Conservation (phyloP, 1,140 invertebrate genomes). For the Sminthurides bifidus region DNA sequence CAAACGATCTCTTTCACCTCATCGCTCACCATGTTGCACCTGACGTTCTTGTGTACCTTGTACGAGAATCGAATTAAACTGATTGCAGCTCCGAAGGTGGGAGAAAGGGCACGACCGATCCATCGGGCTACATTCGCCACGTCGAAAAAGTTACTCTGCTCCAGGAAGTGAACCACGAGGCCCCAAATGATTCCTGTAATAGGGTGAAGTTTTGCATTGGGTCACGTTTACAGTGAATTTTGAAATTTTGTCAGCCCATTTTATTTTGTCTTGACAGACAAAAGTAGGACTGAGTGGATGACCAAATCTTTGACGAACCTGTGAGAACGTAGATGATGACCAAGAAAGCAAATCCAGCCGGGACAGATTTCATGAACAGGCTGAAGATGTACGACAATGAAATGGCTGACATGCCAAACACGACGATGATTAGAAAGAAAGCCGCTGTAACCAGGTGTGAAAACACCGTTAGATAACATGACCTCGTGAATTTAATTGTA, state of each 20-base stretch:
- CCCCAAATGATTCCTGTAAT: slow-evolving; percentile 14
- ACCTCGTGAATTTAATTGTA: too few species aligned
- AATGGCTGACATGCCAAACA: slow-evolving; percentile 24
- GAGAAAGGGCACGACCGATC: slow-evolving; percentile 23
- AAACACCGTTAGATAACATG: too few species aligned
- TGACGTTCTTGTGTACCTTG: slow-evolving; percentile 11
- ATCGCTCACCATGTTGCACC: slow-evolving; percentile 19
- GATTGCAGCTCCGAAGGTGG: slow-evolving; percentile 24
- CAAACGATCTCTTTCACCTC: slow-evolving; percentile 16
- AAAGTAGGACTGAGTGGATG: too few species aligned
- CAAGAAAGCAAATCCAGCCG: slow-evolving; percentile 22
- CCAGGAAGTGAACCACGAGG: slow-evolving; percentile 16
- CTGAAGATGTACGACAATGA: slow-evolving; percentile 26
- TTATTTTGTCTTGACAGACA: background rate
- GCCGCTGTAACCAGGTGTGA: slow-evolving; percentile 6
- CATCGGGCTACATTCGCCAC: background rate
- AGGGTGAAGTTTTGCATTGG: background rate
- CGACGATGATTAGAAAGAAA: slow-evolving; percentile 18
- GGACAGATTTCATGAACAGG: slow-evolving; percentile 4
- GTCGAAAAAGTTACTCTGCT: slow-evolving; percentile 2
- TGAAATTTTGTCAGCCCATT: background rate
- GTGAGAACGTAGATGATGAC: slow-evolving; percentile 17
- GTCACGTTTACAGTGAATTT: background rate
- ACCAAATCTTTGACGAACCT: slow-evolving; percentile 1
- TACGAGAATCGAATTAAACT: slow-evolving; percentile 14